Evolutionary conservation across 2,797 vertebrate species (phyloP).

Genomic region (Cynodonichthys magdalenae): DNA sequence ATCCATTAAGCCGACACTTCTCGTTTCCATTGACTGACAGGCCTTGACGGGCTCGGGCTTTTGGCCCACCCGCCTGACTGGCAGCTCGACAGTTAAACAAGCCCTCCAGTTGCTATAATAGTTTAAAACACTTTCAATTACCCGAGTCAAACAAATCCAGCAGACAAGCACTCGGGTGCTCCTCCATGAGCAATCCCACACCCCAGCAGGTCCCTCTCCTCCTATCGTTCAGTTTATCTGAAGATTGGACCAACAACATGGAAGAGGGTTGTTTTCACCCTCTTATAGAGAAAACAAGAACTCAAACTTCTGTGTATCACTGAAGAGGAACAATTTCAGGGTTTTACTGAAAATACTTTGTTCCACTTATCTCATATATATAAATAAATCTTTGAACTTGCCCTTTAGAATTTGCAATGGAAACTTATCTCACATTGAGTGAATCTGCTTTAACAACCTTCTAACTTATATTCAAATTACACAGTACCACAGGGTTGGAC

Average conservation of each 20-base stretch:
- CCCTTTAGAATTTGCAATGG: too few relatives aligned
- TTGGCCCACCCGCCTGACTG: slow-evolving; percentile 94
- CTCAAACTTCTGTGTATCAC: slow-evolving; percentile 27
- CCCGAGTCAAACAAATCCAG: slow-evolving; percentile 99
- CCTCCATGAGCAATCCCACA: slow-evolving; percentile 74
- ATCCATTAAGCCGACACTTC: slow-evolving; percentile 99
- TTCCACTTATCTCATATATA: too few relatives aligned
- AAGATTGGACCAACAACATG: slow-evolving; percentile 42
- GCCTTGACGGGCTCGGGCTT: slow-evolving; percentile 96
- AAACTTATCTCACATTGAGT: too few relatives aligned
- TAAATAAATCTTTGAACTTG: too few relatives aligned
- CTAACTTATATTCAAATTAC: slow-evolving; percentile 45
- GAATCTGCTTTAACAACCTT: slow-evolving; percentile 49
- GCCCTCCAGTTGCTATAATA: slow-evolving; percentile 99
- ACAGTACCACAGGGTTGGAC: slow-evolving; percentile 52
- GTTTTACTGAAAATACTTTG: neutral
- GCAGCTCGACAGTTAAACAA: slow-evolving; percentile 99
- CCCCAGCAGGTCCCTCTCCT: slow-evolving; percentile 68
- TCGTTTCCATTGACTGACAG: slow-evolving; percentile 99
- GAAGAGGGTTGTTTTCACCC: slow-evolving; percentile 24
- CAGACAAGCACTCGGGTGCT: slow-evolving; percentile 71
- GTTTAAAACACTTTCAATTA: slow-evolving; percentile 99
- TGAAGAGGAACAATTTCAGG: slow-evolving; percentile 27
- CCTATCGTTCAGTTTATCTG: slow-evolving; percentile 61
- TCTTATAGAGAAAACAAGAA: slow-evolving; percentile 48